Percentiles rank a stretch among this genome's conserved stretches.
These are phyloP conservation scores for Myopa testacea DNA, from an alignment of 2,888 invertebrate species.

Conservation along the genomic window DNA sequence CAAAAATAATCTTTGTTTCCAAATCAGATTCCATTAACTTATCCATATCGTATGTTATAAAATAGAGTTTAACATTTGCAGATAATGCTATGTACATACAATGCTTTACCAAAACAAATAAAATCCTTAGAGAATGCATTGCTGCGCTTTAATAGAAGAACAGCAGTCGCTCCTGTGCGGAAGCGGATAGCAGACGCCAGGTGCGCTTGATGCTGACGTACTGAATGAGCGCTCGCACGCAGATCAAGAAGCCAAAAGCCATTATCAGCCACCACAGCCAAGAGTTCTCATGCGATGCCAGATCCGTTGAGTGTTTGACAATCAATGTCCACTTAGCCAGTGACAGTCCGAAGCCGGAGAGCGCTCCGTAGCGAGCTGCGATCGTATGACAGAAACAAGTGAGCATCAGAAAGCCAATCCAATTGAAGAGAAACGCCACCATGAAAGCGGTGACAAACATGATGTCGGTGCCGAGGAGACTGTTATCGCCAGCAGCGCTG, in stretches of 20 bases:
- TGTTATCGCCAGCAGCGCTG: constrained; percentile 77
- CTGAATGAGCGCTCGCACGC: constrained; percentile 87
- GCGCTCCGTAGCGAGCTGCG: constrained; percentile 91
- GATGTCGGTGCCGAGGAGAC: constrained; percentile 89
- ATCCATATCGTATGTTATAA: constrained; percentile 1
- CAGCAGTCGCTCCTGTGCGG: constrained; percentile 86
- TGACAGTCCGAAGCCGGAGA: constrained; percentile 92
- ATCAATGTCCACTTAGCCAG: constrained; percentile 96
- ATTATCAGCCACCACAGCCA: constrained; percentile 95
- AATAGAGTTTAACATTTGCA: constrained; percentile 31
- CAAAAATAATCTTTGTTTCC: background rate
- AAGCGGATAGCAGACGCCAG: constrained; percentile 87
- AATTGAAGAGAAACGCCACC: constrained; percentile 96
- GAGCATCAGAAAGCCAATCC: constrained; percentile 90
- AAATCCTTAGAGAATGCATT: background rate
- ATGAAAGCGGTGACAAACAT: constrained; percentile 94
- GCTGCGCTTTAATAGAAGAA: constrained; percentile 79
- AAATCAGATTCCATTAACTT: background rate
- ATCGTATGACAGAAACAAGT: constrained; percentile 96
- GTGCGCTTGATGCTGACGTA: constrained; percentile 90
- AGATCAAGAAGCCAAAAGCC: constrained; percentile 89
- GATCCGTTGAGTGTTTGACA: constrained; percentile 89
- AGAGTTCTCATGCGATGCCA: constrained; percentile 87
- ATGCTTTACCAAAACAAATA: constrained; percentile 19
- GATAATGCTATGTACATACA: constrained; percentile 32